Conservation (phyloP, 2,888 invertebrate species). For the Leptinotarsa juncta region DNA sequence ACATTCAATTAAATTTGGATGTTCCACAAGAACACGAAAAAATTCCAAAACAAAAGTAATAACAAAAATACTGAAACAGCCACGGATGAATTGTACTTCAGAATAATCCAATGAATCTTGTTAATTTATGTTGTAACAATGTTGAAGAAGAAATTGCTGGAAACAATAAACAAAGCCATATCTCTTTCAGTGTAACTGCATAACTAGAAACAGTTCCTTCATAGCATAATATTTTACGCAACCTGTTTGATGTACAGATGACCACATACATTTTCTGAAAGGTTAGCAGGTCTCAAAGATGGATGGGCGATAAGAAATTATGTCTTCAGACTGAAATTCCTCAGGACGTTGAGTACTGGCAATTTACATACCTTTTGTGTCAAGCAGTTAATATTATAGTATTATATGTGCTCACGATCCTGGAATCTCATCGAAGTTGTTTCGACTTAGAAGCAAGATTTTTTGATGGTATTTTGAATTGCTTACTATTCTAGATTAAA, state of each 20-base stretch:
- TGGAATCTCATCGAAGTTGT: background rate
- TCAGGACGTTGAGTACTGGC: constrained; percentile 3
- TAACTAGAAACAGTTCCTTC: background rate
- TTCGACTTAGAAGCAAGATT: background rate
- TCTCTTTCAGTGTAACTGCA: background rate
- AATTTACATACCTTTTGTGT: constrained; percentile 7
- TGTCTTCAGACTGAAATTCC: constrained; percentile 20
- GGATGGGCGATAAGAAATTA: constrained; percentile 26
- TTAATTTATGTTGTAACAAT: no score
- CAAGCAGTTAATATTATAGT: background rate
- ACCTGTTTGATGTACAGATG: constrained; percentile 23
- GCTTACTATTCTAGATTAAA: background rate
- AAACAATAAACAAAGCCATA: no score
- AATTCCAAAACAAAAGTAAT: no score
- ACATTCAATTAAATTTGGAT: no score
- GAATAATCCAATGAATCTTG: no score
- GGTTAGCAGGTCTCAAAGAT: constrained; percentile 29
- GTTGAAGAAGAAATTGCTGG: no score
- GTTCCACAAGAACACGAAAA: no score
- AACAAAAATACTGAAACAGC: no score
- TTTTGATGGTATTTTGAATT: background rate
- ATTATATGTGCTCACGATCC: background rate
- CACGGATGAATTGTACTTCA: no score
- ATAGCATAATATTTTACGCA: constrained; percentile 2
- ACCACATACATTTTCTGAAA: constrained; percentile 27